These are phyloP conservation scores for Ataeniobius toweri DNA, from an alignment of 2,797 vertebrate genomes.

Conservation along the genomic window DNA sequence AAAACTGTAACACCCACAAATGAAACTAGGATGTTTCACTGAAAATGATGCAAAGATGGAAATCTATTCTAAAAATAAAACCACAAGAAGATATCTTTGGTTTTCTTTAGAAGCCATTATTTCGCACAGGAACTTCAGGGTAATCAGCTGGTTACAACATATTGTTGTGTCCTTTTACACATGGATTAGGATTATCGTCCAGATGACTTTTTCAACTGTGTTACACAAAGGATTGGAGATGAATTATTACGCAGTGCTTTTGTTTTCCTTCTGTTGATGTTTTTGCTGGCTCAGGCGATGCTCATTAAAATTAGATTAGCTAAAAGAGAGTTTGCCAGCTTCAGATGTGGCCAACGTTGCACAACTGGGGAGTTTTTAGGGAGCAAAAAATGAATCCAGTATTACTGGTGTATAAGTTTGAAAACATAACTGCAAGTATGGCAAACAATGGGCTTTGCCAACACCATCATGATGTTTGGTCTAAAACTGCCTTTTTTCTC, in stretches of 20 bases:
- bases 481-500: no score
- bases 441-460: conserved; percentile 30
- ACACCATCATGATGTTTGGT: background rate
- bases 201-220: conserved; percentile 30
- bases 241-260: conserved; percentile 48
- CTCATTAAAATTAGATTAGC: conserved; percentile 71
- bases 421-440: conserved; percentile 39
- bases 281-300: conserved; percentile 51
- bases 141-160: background rate
- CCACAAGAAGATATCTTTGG: background rate
- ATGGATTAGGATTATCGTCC: background rate
- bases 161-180: background rate
- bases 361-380: conserved; percentile 45
- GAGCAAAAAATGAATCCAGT: conserved; percentile 14
- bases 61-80: conserved; percentile 22
- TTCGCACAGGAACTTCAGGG: background rate
- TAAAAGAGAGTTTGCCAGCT: conserved; percentile 45
- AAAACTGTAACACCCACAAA: background rate
- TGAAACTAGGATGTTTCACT: conserved; percentile 11
- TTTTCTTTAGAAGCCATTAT: background rate
- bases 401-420: conserved; percentile 14
- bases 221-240: conserved; percentile 18
- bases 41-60: conserved; percentile 9
- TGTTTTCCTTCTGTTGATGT: conserved; percentile 33
- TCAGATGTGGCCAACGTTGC: conserved; percentile 37